Base-by-base conservation (phyloP, 1,140 invertebrate species). In the Pseudobourletiella spinata region DNA sequence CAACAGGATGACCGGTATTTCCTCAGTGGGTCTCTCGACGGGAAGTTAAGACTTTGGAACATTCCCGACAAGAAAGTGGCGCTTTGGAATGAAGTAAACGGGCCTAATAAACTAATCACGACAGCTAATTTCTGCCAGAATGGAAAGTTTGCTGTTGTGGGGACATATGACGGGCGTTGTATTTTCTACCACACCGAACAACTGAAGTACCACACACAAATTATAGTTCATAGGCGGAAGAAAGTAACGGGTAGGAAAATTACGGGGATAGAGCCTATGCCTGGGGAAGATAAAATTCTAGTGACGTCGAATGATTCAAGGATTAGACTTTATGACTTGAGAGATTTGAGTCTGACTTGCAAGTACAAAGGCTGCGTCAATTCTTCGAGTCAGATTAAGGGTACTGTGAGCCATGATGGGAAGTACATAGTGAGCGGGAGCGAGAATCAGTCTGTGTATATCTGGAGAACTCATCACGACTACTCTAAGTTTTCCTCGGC, bases 121-220 rank as follows among this genome's bases (percentile, higher is more conserved):
- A 92, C 95, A 0, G 94, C 95, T 0, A 97, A 95, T 75, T 98
- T 98, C 76, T 97, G 94, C 73, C 73, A 83, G 73, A 96, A 97
- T 79, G 95, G 95, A 11, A 95, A 95, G 76, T 96, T 96, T 78
- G 94, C 94, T 0, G 94, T 98, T 0, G 92, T 98, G 0, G 95
- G 95, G n/a, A 89, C 89, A 0, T 99, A 98, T 77, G 93, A 98
- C 78, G 96, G 96, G 2, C 83, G 94, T 46, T 98, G 95, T 76
- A 93, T 98, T 71, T 98, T 99, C 79, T 99, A 97, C 76, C 95
- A 85, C 28, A 97, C 94, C 11, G 95, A 98, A 81, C 93, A 98
- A 74, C 78, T 99, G 1, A 97, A 97, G 72, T 99, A 98, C 77
- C 92, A 97, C 75, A 98, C 95, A 1, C 91, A 95, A 73, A 96